phyloP scores from a whole-genome alignment of 2,888 invertebrate genomes.

The Craniophora ligustri region DNA sequence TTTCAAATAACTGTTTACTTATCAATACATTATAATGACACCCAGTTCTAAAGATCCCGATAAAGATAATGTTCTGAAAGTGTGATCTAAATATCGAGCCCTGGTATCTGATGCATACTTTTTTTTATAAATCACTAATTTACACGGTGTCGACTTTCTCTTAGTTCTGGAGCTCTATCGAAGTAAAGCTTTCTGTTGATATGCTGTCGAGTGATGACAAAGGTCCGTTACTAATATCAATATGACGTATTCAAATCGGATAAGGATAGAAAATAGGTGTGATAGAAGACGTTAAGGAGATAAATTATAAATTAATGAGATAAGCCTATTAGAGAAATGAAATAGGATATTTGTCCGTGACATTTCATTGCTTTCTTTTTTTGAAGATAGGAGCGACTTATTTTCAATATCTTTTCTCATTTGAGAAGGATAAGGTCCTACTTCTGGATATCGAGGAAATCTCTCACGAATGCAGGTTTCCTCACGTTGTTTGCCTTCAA shows the following conservation, averaged over 20 bases:
- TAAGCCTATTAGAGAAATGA: background rate
- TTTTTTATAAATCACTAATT: slow-evolving; percentile 10
- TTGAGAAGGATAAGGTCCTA: too few species aligned
- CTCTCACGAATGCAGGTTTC: too few species aligned
- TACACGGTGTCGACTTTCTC: slow-evolving; percentile 44
- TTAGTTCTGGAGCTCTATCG: slow-evolving; percentile 38
- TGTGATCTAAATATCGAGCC: slow-evolving; percentile 20
- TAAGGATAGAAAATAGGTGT: slow-evolving; percentile 26
- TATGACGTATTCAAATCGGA: slow-evolving; percentile 40
- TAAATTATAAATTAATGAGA: slow-evolving; percentile 7
- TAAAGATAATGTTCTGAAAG: slow-evolving; percentile 10
- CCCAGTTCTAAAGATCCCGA: slow-evolving; percentile 24
- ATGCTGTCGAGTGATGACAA: slow-evolving; percentile 48
- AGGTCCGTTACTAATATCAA: slow-evolving; percentile 6
- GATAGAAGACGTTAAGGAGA: slow-evolving; percentile 12
- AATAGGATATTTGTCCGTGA: background rate
- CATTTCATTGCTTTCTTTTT: too few species aligned
- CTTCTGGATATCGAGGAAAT: too few species aligned
- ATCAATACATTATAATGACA: background rate
- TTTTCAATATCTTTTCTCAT: too few species aligned
- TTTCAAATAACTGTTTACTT: background rate
- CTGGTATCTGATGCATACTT: slow-evolving; percentile 12
- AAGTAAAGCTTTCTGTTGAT: slow-evolving; percentile 49
- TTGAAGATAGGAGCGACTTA: too few species aligned
- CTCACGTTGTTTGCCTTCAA: too few species aligned